Conservation (phyloP, 1,140 invertebrate species). For the Ostrea edulis region DNA sequence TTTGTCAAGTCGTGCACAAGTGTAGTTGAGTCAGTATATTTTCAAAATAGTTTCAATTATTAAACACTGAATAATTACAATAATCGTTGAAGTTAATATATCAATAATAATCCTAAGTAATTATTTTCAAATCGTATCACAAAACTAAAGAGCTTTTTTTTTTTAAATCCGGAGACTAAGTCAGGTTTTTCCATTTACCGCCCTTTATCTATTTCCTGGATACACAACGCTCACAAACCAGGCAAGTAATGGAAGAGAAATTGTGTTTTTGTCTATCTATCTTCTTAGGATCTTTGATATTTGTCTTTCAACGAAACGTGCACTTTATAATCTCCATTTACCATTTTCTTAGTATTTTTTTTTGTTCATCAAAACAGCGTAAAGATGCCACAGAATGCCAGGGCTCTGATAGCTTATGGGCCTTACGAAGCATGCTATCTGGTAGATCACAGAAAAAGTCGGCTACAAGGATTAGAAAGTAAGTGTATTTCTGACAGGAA, state of each 20-base stretch:
- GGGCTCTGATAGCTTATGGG: slow-evolving; percentile 65
- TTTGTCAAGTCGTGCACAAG: neutral
- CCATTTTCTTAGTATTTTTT: too few species aligned
- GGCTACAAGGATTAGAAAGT: slow-evolving; percentile 67
- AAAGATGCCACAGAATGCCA: slow-evolving; percentile 65
- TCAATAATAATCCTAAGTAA: neutral
- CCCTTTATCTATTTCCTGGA: slow-evolving; percentile 40
- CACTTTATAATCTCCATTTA: too few species aligned
- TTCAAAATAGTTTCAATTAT: neutral
- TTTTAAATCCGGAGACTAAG: neutral
- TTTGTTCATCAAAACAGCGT: too few species aligned
- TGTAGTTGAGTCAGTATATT: neutral
- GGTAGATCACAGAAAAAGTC: slow-evolving; percentile 60
- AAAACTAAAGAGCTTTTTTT: too few species aligned
- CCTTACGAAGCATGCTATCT: slow-evolving; percentile 68
- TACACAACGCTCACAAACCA: slow-evolving; percentile 40
- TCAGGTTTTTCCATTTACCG: neutral
- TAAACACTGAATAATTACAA: neutral
- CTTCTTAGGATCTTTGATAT: too few species aligned
- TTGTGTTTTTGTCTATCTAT: too few species aligned
- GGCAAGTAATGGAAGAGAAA: too few species aligned
- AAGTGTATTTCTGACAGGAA: slow-evolving; percentile 27
- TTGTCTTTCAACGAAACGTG: too few species aligned
- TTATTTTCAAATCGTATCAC: too few species aligned
- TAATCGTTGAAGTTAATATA: neutral